phyloP scores from a whole-genome alignment of 2,888 invertebrate genomes.

The Bombylius major region DNA sequence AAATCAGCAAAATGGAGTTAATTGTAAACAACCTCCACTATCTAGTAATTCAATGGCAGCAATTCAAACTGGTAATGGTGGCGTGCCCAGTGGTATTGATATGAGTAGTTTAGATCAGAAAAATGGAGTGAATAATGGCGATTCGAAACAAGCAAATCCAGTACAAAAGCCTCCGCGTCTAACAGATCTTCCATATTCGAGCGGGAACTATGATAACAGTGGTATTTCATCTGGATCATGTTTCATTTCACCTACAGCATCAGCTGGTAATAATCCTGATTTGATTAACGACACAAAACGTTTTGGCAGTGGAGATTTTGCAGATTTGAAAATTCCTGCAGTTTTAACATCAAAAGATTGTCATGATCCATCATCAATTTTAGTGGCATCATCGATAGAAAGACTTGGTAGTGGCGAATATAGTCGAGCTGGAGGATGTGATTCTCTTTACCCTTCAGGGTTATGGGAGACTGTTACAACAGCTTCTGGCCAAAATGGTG shows the following conservation, averaged over 20 bases:
- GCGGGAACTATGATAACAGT: slow-evolving; percentile 54
- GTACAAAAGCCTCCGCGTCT: slow-evolving; percentile 59
- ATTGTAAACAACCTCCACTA: slow-evolving; percentile 38
- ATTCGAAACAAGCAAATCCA: slow-evolving; percentile 44
- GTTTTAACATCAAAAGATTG: slow-evolving; percentile 38
- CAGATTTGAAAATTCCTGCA: slow-evolving; percentile 28
- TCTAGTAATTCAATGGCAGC: not conserved
- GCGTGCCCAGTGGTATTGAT: slow-evolving; percentile 37
- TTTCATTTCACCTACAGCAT: slow-evolving; percentile 61
- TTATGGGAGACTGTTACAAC: slow-evolving; percentile 49
- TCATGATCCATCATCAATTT: slow-evolving; percentile 35
- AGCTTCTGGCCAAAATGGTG: slow-evolving; percentile 22
- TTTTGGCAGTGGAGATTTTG: slow-evolving; percentile 41
- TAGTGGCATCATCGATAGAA: slow-evolving; percentile 33
- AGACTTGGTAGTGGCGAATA: slow-evolving; percentile 57
- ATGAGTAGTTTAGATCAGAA: slow-evolving; percentile 30
- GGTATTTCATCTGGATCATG: slow-evolving; percentile 52
- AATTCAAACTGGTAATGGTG: slow-evolving; percentile 28
- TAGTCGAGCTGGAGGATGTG: slow-evolving; percentile 55
- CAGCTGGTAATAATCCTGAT: slow-evolving; percentile 70
- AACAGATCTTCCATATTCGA: slow-evolving; percentile 55
- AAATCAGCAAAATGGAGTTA: slow-evolving; percentile 40
- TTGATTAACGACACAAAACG: slow-evolving; percentile 71
- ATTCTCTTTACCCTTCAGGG: slow-evolving; percentile 66
- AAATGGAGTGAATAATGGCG: slow-evolving; percentile 21